phyloP scores from a whole-genome alignment of 2,888 invertebrate species.

The Campoplex capitator region DNA sequence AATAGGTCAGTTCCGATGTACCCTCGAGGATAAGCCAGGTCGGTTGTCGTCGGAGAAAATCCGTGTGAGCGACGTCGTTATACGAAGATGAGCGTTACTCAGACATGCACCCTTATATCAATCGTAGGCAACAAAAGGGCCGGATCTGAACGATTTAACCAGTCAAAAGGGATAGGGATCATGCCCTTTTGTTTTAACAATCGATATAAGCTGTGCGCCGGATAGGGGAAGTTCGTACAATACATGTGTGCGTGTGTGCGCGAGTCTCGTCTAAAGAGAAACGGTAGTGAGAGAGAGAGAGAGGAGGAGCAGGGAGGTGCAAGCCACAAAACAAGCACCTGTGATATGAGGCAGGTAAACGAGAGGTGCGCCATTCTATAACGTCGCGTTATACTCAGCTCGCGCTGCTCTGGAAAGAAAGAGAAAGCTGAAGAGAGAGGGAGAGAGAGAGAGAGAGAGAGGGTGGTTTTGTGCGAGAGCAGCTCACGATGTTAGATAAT shows the following conservation, averaged over 20 bases:
- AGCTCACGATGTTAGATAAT: constrained; percentile 70
- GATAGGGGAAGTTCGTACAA: background rate
- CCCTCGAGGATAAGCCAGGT: constrained; percentile 38
- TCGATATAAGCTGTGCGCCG: background rate
- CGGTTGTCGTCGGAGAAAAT: constrained; percentile 22
- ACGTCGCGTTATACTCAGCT: constrained; percentile 50
- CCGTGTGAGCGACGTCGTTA: constrained; percentile 33
- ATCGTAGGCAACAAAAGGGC: constrained; percentile 7
- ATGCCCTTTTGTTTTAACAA: constrained; percentile 18
- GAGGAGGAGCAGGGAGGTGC: constrained; percentile 1
- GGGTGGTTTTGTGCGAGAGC: constrained; percentile 33
- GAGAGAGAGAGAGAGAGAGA: background rate
- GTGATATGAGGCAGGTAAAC: constrained; percentile 51
- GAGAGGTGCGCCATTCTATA: constrained; percentile 46
- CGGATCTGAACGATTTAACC: background rate
- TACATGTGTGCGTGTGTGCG: background rate
- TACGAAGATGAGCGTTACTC: constrained; percentile 18
- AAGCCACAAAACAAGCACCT: constrained; percentile 36
- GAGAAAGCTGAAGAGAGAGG: constrained; percentile 3
- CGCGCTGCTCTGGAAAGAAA: constrained; percentile 30
- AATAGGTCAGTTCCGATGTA: constrained; percentile 60
- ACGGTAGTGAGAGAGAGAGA: background rate
- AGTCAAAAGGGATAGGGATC: background rate
- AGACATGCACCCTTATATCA: constrained; percentile 14
- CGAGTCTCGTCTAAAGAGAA: constrained; percentile 34